Base-by-base conservation (phyloP, 2,888 invertebrate genomes). In the Pristionchus exspectatus region DNA sequence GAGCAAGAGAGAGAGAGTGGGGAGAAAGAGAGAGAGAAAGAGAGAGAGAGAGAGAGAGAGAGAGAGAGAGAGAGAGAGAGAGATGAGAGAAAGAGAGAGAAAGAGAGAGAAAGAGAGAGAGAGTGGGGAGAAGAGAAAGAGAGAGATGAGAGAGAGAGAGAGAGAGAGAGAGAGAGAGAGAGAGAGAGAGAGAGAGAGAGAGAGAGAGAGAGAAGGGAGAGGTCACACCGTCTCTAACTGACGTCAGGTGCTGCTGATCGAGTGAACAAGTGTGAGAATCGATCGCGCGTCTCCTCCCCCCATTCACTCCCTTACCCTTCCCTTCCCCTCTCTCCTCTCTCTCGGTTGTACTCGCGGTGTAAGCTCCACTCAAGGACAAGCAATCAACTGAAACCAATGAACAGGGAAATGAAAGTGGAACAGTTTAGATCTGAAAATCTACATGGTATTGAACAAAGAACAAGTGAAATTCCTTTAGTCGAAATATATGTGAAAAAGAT, bases 231-330 rank as follows among this genome's bases (percentile, higher is more conserved):
- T 50, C 44, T 50, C n/a, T 16, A 9, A 81, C 81, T 54, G 50
- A 81, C 81, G 81, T 81, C 81, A 81, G 24, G 21, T 77, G 81
- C 81, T 33, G 81, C 7, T 33, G n/a, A 81, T 81, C 16, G 81
- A 81, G 33, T 27, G 81, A 44, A 54, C 38, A 38, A 30, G 38
- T 38, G 74, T 33, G 74, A 74, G 74, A 10, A 77, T 81, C 81
- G 81, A 81, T 81, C 38, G 74, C 50, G 81, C 81, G 44, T 14
- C 4, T 33, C 72, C 33, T 72, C 63, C n/a, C n/a, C n/a, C 33
- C 33, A n/a, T 74, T 50, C 81, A 14, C 21, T 12, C 77, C 38
- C 27, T 27, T 81, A 54, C 9, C 33, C 18, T 18, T 30, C n/a
- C n/a, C 30, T 24, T 33, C 33, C 30, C 72, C 33, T 30, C 30